Base-by-base conservation (phyloP, 2,888 invertebrate genomes). In the Helobdella robusta region DNA sequence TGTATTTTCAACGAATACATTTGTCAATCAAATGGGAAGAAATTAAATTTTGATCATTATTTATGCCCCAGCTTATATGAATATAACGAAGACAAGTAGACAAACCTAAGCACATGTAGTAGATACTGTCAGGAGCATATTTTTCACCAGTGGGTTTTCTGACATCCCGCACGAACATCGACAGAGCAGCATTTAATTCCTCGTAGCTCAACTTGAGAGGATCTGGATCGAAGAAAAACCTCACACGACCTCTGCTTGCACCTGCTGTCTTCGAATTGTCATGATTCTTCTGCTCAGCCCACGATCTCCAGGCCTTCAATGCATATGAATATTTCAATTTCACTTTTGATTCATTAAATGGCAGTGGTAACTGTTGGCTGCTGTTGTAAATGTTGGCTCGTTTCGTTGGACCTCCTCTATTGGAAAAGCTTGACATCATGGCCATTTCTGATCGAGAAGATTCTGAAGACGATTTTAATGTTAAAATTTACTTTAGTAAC, bases 261-360 rank as follows among this genome's bases (percentile, higher is more conserved):
- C 36, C 15, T 8, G 52, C 20, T 23, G 40, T n/a, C 36, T 60
- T 59, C n/a, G 48, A 30, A n/a, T 36, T 32, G 36, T 65, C 65
- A 2, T 28, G 23, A 34, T 65, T 65, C 48, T 59, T 59, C 48
- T 59, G 30, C 36, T 59, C 60, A 2, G 60, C 44, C 65, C 65
- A 65, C 18, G 59, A 50, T 30, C 48, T 59, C 65, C 65, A 65
- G 18, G 60, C 65, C 25, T 48, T 59, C 34, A 65, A 25, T n/a
- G 60, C 65, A 15, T 52, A 65, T 8, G 65, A 65, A 46, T 65
- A 65, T 52, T 65, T 65, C 23, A 65, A 40, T n/a, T 50, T 65
- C 60, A 60, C 48, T 25, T 46, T 35, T 23, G 46, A 46, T n/a
- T 65, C 65, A 20, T 59, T 52, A 8, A 60, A 25, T 8, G 60